Base-by-base conservation (phyloP, 2,888 invertebrate genomes). In the Drosophila phalerata region DNA sequence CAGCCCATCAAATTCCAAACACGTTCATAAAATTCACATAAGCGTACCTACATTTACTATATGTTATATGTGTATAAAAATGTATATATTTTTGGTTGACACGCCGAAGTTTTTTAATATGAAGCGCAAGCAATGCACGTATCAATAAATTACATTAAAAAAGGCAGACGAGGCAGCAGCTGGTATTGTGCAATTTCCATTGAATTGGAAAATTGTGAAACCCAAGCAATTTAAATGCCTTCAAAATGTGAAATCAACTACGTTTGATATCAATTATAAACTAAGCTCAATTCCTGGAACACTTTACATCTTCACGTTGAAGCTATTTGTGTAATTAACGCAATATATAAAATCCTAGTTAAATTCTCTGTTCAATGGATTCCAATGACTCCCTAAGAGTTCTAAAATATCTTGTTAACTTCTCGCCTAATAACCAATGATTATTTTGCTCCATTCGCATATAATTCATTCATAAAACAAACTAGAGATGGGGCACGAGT, bases 381-480 rank as follows among this genome's bases (percentile, higher is more conserved):
- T 32, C 15, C 5, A 22, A 22, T 47, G 9, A 13, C 17, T 37
- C 10, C n/a, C 11, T 40, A 38, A 58, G 49, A 37, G 43, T 45
- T 43, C 34, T 19, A 28, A 17, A 45, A 17, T 25, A 32, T 19
- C 42, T 8, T 25, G 17, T 30, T 34, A n/a, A 52, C 8, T 47
- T n/a, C 25, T 34, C 5, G 17, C 25, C 52, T 77, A 65, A 76
- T 69, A 73, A 62, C 45, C 69, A 70, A 78, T 66, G 69, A 64
- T 78, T 77, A 77, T 74, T 53, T 66, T 38, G 6, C 55, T 22
- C 45, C n/a, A 55, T 65, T 28, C 25, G 42, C n/a, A 42, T 57
- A 55, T 71, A 77, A 82, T 87, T 84, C 84, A 87, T 84, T 84
- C 84, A 84, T 87, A 82, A 82, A 84, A 73, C 65, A 79, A 58